Evolutionary conservation across 2,797 vertebrate species (phyloP).

Genomic region (Pseudochirops corinnae): DNA sequence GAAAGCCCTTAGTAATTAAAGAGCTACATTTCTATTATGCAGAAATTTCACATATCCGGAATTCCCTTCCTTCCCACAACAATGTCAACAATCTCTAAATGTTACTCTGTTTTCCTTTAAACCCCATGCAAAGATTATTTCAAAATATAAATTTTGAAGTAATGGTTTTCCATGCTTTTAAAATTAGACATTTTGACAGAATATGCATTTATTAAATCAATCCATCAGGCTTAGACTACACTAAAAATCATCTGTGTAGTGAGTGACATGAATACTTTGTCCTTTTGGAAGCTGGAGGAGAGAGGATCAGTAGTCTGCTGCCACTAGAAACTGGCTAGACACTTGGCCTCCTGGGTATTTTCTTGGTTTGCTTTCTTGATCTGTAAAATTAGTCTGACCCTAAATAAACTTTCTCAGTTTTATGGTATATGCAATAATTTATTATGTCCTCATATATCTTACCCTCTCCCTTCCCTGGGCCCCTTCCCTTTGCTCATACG

Average conservation of each 20-base stretch:
- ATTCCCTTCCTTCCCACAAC: conserved; percentile 4
- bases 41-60: conserved; percentile 36
- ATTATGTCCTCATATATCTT: background rate
- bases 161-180: conserved; percentile 18
- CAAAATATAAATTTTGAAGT: conserved; percentile 24
- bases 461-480: background rate
- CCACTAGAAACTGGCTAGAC: background rate
- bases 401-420: conserved; percentile 21
- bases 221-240: background rate
- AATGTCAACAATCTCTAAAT: background rate
- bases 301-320: background rate
- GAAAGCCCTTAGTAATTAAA: conserved; percentile 36
- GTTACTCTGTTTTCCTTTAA: background rate
- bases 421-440: background rate
- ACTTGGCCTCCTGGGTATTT: background rate
- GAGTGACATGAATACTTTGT: background rate
- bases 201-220: conserved; percentile 2
- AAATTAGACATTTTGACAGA: conserved; percentile 42
- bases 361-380: background rate
- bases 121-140: background rate
- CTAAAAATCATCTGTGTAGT: background rate
- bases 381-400: conserved; percentile 31
- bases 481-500: conserved; percentile 6
- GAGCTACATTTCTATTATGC: conserved; percentile 13
- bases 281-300: conserved; percentile 2